Base-by-base conservation (phyloP, 1,140 invertebrate genomes). In the Atopsyche davidsoni region DNA sequence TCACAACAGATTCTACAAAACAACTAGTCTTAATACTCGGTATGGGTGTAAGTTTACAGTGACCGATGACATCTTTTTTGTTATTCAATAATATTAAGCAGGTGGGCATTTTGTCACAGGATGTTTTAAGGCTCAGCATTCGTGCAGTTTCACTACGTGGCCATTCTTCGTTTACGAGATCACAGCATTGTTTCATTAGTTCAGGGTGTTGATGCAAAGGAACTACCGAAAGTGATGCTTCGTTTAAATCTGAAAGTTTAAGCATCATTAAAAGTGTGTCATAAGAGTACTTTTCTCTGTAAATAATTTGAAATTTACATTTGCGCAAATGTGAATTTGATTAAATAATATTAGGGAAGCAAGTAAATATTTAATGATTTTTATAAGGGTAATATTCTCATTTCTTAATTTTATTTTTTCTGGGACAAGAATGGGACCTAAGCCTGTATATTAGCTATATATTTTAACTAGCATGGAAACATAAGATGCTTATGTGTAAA, bases 161-260 rank as follows among this genome's bases (percentile, higher is more conserved):
- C 86, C 86, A 89, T 76, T 89, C 85, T 28, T 80, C 76, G 68
- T 89, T 89, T 48, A 89, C 78, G 49, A 89, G 69, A 55, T 78
- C 71, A 64, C 83, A 86, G 59, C 84, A 86, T 62, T 79, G 67
- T 62, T 75, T 69, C 31, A 80, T 66, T 58, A 82, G 79, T 62
- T 88, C 75, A 32, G 82, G 81, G 60, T 83, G 68, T 55, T 80
- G 70, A 60, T 87, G 85, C 51, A 88, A 70, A 50, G 77, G 78
- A 59, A 86, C 63, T 50, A 88, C 77, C 7, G 43, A 44, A n/a
- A 58, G 39, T 3, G 51, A 25, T 16, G 31, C 32, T 51, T 53
- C 51, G 14, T 55, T 32, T n/a, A 50, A 31, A 31, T 57, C 55
- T 50, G 42, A 7, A 46, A 56, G 16, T 32, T 31, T 46, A 34